phyloP scores from a whole-genome alignment of 2,888 invertebrate genomes.

The Ferdinandea cuprea region DNA sequence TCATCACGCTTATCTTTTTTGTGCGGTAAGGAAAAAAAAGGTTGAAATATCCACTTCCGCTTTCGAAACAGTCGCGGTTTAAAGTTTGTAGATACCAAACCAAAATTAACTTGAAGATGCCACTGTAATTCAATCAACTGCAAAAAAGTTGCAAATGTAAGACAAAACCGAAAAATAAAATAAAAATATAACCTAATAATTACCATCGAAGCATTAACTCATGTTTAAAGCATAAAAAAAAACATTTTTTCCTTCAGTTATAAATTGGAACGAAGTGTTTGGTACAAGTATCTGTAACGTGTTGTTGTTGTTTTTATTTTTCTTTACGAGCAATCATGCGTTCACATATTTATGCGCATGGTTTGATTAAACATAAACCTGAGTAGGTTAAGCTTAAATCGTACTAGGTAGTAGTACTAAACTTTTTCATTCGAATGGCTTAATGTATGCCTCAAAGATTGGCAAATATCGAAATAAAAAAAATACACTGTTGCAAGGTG shows the following conservation, averaged over 20 bases:
- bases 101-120: not conserved
- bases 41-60: constrained; percentile 8
- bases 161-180: constrained; percentile 34
- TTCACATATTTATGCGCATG: constrained; percentile 59
- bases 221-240: not conserved
- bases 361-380: constrained; percentile 60
- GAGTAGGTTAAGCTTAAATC: constrained; percentile 54
- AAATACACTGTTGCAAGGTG: constrained; percentile 59
- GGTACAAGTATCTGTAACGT: not conserved
- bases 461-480: constrained; percentile 58
- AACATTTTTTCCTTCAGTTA: not conserved
- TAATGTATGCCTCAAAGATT: constrained; percentile 40
- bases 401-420: constrained; percentile 24
- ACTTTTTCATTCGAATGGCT: constrained; percentile 67
- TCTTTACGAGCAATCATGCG: constrained; percentile 63
- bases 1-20: constrained; percentile 31
- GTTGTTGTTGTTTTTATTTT: constrained; percentile 2
- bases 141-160: constrained; percentile 9
- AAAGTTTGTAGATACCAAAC: not conserved
- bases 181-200: not conserved
- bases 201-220: not conserved
- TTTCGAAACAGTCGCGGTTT: constrained; percentile 1
- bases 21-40: constrained; percentile 15
- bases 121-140: constrained; percentile 26
- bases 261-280: constrained; percentile 14